A percentile compares a stretch with the other conserved stretches of the same genome.
phyloP scores from a whole-genome alignment of 2,113 vertebrate genomes.

The Pterocles gutturalis region DNA sequence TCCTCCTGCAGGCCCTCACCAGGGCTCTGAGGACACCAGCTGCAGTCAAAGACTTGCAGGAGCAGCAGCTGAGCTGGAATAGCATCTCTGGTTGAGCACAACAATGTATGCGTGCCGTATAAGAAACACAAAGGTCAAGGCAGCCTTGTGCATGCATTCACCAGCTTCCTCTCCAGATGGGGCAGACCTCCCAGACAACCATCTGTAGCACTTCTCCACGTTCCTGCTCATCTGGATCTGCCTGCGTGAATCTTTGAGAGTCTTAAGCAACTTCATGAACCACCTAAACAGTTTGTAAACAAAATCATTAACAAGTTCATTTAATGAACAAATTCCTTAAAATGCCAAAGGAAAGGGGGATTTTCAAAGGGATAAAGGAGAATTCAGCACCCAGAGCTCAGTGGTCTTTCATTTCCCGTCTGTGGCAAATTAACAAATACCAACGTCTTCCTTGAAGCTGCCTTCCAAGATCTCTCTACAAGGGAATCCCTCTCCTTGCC shows the following conservation, averaged over 20 bases:
- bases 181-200: not conserved
- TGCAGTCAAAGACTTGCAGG: not conserved
- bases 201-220: not conserved
- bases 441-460: not conserved
- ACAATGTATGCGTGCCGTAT: rapidly evolving
- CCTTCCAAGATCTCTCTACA: not conserved
- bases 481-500: not conserved
- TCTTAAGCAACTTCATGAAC: not conserved
- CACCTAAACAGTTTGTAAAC: not conserved
- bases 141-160: not conserved
- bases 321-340: too few relatives aligned
- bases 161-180: not conserved
- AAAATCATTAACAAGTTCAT: not conserved
- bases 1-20: rapidly evolving
- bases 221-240: not conserved
- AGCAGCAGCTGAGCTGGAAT: not conserved
- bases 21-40: not conserved
- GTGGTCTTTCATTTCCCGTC: not conserved
- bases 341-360: not conserved
- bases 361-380: not conserved
- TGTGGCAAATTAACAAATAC: not conserved
- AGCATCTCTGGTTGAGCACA: not conserved
- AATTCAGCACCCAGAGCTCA: not conserved
- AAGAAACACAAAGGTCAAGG: not conserved
- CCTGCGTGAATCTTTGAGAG: not conserved